A percentile compares a stretch with the other conserved stretches of the same genome.
These are phyloP conservation scores for Tricholauxania praeusta DNA, from an alignment of 2,888 invertebrate genomes.

Conservation along the genomic window DNA sequence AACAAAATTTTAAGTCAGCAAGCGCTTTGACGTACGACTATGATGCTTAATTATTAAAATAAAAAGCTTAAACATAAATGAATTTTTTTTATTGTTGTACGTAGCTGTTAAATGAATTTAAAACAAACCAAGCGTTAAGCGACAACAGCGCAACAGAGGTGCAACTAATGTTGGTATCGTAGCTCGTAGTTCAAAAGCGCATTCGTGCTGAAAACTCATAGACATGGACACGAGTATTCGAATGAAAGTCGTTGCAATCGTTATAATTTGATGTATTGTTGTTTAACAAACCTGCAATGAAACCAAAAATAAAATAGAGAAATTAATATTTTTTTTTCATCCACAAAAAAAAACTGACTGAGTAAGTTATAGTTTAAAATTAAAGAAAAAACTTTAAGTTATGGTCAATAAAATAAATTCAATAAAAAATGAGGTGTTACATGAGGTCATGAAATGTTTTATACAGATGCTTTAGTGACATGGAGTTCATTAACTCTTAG, in stretches of 20 bases:
- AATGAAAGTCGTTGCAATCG: slow-evolving; percentile 17
- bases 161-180: background rate
- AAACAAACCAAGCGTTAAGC: slow-evolving; percentile 9
- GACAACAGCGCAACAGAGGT: slow-evolving; percentile 11
- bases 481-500: no score
- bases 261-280: slow-evolving; percentile 1
- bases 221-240: background rate
- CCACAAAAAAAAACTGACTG: background rate
- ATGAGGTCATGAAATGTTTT: no score
- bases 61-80: no score
- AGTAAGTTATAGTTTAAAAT: background rate
- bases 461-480: no score
- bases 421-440: background rate
- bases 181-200: slow-evolving; percentile 26
- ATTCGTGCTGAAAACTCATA: slow-evolving; percentile 27
- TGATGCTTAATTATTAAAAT: no score
- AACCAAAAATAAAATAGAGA: background rate
- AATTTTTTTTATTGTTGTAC: no score
- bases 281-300: slow-evolving; percentile 7
- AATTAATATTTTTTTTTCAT: slow-evolving; percentile 8
- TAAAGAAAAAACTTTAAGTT: background rate
- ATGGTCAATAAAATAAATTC: background rate
- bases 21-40: no score
- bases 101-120: background rate
- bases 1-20: background rate